Conservation (phyloP, 2,113 vertebrate species). For the Sinosuthora webbiana region DNA sequence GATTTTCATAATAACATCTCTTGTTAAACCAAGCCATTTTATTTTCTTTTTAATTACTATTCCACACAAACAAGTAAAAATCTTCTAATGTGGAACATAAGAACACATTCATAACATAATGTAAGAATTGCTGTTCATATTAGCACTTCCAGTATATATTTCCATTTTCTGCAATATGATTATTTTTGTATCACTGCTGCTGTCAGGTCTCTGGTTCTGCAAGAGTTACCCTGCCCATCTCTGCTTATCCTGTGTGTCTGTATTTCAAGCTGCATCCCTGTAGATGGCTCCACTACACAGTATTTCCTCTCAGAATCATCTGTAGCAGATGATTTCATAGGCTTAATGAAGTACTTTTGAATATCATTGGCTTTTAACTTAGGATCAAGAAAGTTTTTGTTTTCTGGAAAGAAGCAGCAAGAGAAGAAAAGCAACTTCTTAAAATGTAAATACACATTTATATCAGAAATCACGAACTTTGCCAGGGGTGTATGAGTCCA, state of each 20-base stretch:
- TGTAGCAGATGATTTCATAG: not conserved
- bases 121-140: not conserved
- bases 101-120: not conserved
- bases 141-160: not conserved
- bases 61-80: not conserved
- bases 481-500: not conserved
- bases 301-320: not conserved
- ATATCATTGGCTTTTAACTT: not conserved
- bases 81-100: not conserved
- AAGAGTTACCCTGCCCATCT: not conserved
- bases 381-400: not conserved
- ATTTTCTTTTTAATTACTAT: not conserved
- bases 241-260: not conserved
- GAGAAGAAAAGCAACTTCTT: not conserved
- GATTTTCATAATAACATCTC: not conserved
- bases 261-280: constrained; percentile 13
- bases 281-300: constrained; percentile 15
- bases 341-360: not conserved
- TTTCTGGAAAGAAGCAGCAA: not conserved
- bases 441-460: not conserved
- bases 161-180: not conserved
- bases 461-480: not conserved
- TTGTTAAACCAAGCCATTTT: not conserved
- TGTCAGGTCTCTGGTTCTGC: not conserved
- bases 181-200: not conserved